Conservation (phyloP, 2,888 invertebrate genomes). For the Cactoblastis cactorum region DNA sequence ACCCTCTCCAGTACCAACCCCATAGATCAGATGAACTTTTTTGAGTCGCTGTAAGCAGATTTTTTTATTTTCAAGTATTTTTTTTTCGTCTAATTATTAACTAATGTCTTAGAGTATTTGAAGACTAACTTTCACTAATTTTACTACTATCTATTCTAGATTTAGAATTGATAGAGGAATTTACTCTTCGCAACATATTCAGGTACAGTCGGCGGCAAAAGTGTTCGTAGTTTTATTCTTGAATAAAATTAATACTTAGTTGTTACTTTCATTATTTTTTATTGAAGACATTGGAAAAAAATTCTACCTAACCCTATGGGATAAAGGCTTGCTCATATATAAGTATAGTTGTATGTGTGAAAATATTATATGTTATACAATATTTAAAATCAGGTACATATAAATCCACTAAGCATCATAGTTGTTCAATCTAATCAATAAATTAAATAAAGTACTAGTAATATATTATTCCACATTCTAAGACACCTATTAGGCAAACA, state of each 20-base stretch:
- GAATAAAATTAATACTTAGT: neutral
- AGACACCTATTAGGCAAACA: too few relatives aligned
- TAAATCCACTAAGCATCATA: too few relatives aligned
- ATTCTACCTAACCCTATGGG: too few relatives aligned
- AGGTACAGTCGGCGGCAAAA: slow-evolving; percentile 5
- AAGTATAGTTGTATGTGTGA: too few relatives aligned
- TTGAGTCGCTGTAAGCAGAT: slow-evolving; percentile 76
- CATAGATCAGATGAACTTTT: slow-evolving; percentile 79
- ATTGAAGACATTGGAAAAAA: too few relatives aligned
- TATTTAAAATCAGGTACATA: too few relatives aligned
- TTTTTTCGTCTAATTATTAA: slow-evolving; percentile 24
- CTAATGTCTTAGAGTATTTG: slow-evolving; percentile 22
- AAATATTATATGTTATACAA: too few relatives aligned
- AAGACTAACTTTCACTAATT: slow-evolving; percentile 31
- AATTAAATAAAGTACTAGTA: too few relatives aligned
- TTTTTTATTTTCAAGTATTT: slow-evolving; percentile 38
- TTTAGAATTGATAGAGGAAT: slow-evolving; percentile 1
- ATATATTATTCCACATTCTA: too few relatives aligned
- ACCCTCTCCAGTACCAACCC: slow-evolving; percentile 73
- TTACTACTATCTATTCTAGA: slow-evolving; percentile 14
- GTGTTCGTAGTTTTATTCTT: neutral
- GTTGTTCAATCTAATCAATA: too few relatives aligned
- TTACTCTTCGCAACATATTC: slow-evolving; percentile 1
- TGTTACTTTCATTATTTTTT: neutral
- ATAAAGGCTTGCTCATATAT: too few relatives aligned